Percentiles rank a stretch among this genome's conserved stretches.
Conservation (phyloP, 2,113 vertebrate genomes). For the Toxotes jaculatrix region DNA sequence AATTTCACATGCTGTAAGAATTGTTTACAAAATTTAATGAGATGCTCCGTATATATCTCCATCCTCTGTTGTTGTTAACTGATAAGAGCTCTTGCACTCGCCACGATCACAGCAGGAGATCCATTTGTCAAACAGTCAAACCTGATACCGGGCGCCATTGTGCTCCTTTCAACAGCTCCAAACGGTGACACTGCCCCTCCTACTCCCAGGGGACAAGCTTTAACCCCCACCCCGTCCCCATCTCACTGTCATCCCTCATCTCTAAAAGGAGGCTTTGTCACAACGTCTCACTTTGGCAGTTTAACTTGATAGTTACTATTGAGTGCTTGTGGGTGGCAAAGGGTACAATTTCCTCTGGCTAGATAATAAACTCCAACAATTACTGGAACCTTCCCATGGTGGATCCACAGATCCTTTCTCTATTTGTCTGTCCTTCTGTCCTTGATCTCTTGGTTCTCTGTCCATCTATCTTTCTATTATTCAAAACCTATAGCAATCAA, state of each 20-base stretch:
- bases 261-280: constrained; percentile 83
- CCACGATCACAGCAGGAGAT: constrained; percentile 78
- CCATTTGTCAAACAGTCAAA: constrained; percentile 86
- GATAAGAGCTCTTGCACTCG: constrained; percentile 68
- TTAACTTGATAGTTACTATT: constrained; percentile 85
- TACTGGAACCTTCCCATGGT: constrained; percentile 76
- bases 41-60: constrained; percentile 45
- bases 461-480: constrained; percentile 70
- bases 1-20: background rate
- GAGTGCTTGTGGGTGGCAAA: constrained; percentile 84
- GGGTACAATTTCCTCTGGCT: constrained; percentile 82
- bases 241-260: constrained; percentile 81
- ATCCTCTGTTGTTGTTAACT: constrained; percentile 49
- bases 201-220: constrained; percentile 78
- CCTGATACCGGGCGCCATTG: constrained; percentile 79
- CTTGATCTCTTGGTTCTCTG: constrained; percentile 55
- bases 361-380: constrained; percentile 80
- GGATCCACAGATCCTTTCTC: constrained; percentile 59
- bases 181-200: constrained; percentile 84
- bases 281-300: constrained; percentile 82
- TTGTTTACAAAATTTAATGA: constrained; percentile 24
- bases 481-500: constrained; percentile 51
- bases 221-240: constrained; percentile 76
- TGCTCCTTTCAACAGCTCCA: constrained; percentile 82
- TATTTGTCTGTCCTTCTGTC: constrained; percentile 56